These are phyloP conservation scores for Dendrolimus pini DNA, from an alignment of 2,888 invertebrate genomes.

Conservation along the genomic window DNA sequence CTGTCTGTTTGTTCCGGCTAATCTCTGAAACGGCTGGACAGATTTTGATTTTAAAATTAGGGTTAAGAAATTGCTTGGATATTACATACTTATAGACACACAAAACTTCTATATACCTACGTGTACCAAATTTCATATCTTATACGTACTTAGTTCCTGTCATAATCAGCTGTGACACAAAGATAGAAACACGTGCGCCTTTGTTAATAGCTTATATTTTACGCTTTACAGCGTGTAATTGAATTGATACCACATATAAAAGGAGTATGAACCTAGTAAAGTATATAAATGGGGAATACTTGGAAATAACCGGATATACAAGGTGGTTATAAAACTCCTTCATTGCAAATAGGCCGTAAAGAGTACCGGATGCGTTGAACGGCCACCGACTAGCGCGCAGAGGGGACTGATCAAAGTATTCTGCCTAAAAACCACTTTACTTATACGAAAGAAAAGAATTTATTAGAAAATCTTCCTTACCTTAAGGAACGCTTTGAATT, in stretches of 20 bases:
- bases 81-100: too few relatives aligned
- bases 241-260: not conserved
- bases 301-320: conserved; percentile 9
- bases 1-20: too few relatives aligned
- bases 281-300: conserved; percentile 11
- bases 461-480: too few relatives aligned
- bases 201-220: not conserved
- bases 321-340: conserved; percentile 52
- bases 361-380: conserved; percentile 42
- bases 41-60: too few relatives aligned
- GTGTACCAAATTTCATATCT: too few relatives aligned
- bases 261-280: not conserved
- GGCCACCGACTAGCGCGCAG: conserved; percentile 19
- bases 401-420: conserved; percentile 4
- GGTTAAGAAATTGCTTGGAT: too few relatives aligned
- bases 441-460: too few relatives aligned
- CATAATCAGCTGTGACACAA: too few relatives aligned
- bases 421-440: not conserved
- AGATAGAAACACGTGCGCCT: not conserved
- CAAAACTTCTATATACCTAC: too few relatives aligned
- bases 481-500: too few relatives aligned
- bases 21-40: too few relatives aligned
- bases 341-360: conserved; percentile 66
- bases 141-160: too few relatives aligned
- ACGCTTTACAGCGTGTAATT: not conserved